Evolutionary conservation across 2,888 invertebrate species (phyloP), one percentile per base, ranked within the genome.

Genomic region (Conops quadrifasciatus): DNA sequence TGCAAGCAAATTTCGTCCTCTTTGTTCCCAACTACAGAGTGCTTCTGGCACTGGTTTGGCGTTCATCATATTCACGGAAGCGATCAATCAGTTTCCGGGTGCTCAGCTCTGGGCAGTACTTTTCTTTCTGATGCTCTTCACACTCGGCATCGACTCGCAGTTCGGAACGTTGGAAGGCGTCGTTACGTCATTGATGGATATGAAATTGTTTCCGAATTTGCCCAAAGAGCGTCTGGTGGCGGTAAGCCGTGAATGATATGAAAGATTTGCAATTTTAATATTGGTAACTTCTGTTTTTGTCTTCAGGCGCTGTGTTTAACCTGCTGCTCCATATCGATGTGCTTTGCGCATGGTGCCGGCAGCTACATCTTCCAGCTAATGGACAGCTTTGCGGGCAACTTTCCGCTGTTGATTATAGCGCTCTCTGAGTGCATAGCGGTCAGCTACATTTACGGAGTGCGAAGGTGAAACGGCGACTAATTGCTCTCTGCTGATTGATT

Each of bases 61-160:
- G 0, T 98, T 98, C 85, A 97, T 97, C 75, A 96, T 97, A 78
- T 98, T 97, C 88, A 97, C 98, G 0, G 97, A 98, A 86, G 98
- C 98, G 9, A 97, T 98, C 82, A 96, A 97, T 87, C 97, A 97
- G 87, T 97, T 98, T 86, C 97, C 97, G 0, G 95, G 96, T 0
- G 95, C 97, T 0, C 97, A 96, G 79, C 91, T 98, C 82, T 98
- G 98, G 98, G 94, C 97, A 3, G 91, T 97, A 16, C 89, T 98
- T 15, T 98, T 98, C 88, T 98, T 98, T 87, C 89, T 97, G 67
- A 98, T 98, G 98, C 90, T 98, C 47, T 95, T 98, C 84, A 97
- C 97, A 0, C 88, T 98, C 71, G 98, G 98, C 7, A 96, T 98
- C 74, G 98, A 97, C 85, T 97, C 97, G 0, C 97, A 97, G 84